Conservation (phyloP, 30 jellyfish, hydroid and myxozoan genomes). For the Cassiopea andromeda region DNA sequence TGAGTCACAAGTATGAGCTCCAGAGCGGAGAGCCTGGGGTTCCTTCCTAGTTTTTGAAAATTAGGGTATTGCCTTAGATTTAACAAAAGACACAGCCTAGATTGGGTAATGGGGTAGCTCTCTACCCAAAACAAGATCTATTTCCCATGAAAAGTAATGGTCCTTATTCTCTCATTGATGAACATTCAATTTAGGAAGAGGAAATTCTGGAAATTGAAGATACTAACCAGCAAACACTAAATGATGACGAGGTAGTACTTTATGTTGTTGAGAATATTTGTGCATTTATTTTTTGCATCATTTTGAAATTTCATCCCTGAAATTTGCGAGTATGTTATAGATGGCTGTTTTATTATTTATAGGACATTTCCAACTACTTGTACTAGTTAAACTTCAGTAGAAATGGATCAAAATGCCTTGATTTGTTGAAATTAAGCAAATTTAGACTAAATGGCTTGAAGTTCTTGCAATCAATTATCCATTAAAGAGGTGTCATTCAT, state of each 20-base stretch:
- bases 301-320: not conserved
- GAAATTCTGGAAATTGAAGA: constrained; percentile 11
- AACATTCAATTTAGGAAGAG: constrained; percentile 8
- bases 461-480: too few relatives aligned
- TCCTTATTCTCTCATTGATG: not conserved
- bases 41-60: too few relatives aligned
- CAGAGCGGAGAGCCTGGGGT: too few relatives aligned
- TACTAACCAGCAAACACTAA: not conserved
- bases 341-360: not conserved
- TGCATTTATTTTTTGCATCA: too few relatives aligned
- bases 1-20: too few relatives aligned
- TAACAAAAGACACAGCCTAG: too few relatives aligned
- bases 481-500: too few relatives aligned
- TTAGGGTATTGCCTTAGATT: too few relatives aligned
- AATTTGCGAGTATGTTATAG: not conserved
- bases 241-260: constrained; percentile 27
- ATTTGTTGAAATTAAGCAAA: too few relatives aligned
- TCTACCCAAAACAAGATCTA: not conserved
- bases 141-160: not conserved
- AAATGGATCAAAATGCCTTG: too few relatives aligned
- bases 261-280: not conserved
- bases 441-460: too few relatives aligned
- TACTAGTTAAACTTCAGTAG: not conserved
- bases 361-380: not conserved
- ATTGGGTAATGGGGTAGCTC: not conserved